Base-by-base conservation (phyloP, 2,888 invertebrate species). In the Neelides folsomi region DNA sequence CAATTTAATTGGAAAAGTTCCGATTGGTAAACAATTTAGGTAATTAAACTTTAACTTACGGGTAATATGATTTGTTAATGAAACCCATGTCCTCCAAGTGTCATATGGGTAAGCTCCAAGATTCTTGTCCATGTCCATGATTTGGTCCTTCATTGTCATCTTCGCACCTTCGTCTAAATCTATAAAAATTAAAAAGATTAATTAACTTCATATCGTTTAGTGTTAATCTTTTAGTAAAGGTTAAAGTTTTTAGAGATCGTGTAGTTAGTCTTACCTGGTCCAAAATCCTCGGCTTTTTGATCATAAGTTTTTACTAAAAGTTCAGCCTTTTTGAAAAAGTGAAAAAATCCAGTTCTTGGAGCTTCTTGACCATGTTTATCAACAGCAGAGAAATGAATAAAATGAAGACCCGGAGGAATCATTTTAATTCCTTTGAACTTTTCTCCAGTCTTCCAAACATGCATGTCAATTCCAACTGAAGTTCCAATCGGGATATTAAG, bases 361-460 rank as follows among this genome's bases (percentile, higher is more conserved):
- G 57, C 57, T 12, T 54, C 56, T 27, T 51, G 48, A 10, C 74
- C 74, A 53, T 74, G 71, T 59, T 72, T 71, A 62, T 72, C 73
- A 1, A 71, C 71, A 6, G 76, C 72, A 67, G 78, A 78, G 69
- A 85, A 93, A 73, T 90, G 90, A 13, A 98, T 76, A 68, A 85
- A 94, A 71, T 98, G 97, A 49, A 93, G 73, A 6, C 97, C 97
- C 1, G 93, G 89, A 0, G 97, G 97, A 65, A 98, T 95, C 94
- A 98, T 94, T 76, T 98, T 98, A 27, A 98, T 80, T 1, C 97
- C 98, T 66, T 81, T 78, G 71, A 98, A 98, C 68, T 86, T 86
- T 52, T 86, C 83, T 2, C 86, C 93, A 1, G 88, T 86, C 58
- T 81, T 83, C 86, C 94, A 95, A 0, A 81, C 79, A 67, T 84